Base-by-base conservation (phyloP, 2,797 vertebrate genomes). In the Poeciliopsis gracilis region DNA sequence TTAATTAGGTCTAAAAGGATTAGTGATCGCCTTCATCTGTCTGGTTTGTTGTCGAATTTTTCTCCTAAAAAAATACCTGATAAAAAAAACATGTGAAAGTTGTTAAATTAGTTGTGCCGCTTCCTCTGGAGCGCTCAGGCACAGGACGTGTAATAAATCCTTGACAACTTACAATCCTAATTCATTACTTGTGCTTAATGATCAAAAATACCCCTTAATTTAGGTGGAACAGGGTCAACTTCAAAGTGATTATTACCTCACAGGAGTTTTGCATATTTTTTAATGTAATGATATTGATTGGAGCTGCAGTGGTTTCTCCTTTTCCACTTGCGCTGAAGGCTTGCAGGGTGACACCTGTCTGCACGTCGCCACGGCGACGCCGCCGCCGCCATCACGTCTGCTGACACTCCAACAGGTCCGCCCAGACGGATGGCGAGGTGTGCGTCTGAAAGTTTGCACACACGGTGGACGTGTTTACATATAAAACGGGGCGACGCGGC, bases 341-440 rank as follows among this genome's bases (percentile, higher is more conserved):
- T 75, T 2, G 46, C 36, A 73, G 76, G 63, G 63, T 33, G 66
- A 59, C 73, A 11, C 69, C 0, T 33, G 70, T 72, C 51, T 28
- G 9, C 5, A 43, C 23, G 63, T 47, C 59, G 10, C 49, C 20
- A 18, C 76, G 8, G 76, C 75, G 71, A 61, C 67, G 59, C 67
- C 80, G 75, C 74, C 71, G 20, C 76, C 75, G 75, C 74, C 72
- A 47, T 49, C 4, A 1, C 7, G 30, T 47, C 81, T 77, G 49
- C 46, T 47, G 70, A 84, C 79, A 43, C 85, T 82, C 81, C 82
- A 86, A 87, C 88, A 89, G 84, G 84, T 86, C 36, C 10, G 55
- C 79, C 23, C 38, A 11, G 76, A 5, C 20, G 76, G 59, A 67
- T 5, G 82, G 51, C 55, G 12, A 1, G 63, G 80, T 46, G 41